These are phyloP conservation scores for Cryptoprocta ferox DNA, from an alignment of 2,797 vertebrate species.

Conservation along the genomic window DNA sequence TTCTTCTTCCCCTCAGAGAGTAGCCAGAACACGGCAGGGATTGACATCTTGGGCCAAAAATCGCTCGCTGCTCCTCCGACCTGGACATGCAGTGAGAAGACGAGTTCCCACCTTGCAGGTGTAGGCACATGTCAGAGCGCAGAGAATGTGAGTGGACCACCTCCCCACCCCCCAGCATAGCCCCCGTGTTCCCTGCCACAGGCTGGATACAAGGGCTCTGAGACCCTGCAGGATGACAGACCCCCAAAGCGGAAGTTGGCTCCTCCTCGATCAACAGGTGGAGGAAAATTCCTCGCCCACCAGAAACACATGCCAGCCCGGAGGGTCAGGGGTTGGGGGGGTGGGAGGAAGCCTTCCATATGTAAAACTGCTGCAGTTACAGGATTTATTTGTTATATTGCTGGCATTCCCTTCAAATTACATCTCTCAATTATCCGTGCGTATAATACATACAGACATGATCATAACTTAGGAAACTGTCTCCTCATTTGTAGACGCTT, in stretches of 20 bases:
- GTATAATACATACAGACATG: not conserved
- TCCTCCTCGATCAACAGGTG: not conserved
- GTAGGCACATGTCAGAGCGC: rapidly evolving
- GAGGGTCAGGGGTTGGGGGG: rapidly evolving
- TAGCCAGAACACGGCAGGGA: rapidly evolving
- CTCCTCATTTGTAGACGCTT: not conserved
- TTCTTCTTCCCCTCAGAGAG: rapidly evolving
- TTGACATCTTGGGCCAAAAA: rapidly evolving
- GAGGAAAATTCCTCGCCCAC: too few relatives aligned
- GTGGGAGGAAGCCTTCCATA: rapidly evolving
- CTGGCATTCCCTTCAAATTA: rapidly evolving
- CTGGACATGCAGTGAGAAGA: rapidly evolving
- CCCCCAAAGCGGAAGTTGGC: rapidly evolving
- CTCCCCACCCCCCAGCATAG: rapidly evolving
- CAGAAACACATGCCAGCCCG: not conserved
- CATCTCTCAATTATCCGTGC: not conserved
- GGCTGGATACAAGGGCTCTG: not conserved
- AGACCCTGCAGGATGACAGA: not conserved
- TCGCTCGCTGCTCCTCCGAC: not conserved
- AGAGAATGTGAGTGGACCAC: not conserved
- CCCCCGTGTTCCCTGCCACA: rapidly evolving
- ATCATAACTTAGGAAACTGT: not conserved
- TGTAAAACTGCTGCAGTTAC: rapidly evolving
- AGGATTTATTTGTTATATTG: rapidly evolving
- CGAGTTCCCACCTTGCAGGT: rapidly evolving